Evolutionary conservation across 1,140 invertebrate genomes (phyloP).

Genomic region (Cydia splendana): DNA sequence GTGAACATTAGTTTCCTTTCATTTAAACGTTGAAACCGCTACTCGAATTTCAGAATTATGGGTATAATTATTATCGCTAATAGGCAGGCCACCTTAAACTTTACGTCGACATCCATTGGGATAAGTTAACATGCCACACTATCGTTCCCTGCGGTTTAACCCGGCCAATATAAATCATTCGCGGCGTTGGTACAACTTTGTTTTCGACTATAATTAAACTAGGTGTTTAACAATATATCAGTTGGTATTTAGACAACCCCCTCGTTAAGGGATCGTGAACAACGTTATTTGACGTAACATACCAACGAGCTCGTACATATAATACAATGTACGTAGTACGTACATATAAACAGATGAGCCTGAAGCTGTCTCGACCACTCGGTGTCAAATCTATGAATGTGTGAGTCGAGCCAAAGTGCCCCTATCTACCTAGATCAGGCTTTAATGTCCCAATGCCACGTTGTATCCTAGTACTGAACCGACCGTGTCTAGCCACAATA

Average conservation of each 20-base stretch:
- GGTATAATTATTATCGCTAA: conserved; percentile 21
- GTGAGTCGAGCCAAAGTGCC: conserved; percentile 4
- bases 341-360: background rate
- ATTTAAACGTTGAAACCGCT: conserved; percentile 10
- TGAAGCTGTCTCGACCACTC: conserved; percentile 19
- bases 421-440: conserved; percentile 4
- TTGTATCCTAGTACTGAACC: background rate
- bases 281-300: conserved; percentile 27
- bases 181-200: conserved; percentile 37
- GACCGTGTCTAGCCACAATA: conserved; percentile 4
- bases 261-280: conserved; percentile 29
- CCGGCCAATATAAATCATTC: conserved; percentile 53
- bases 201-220: conserved; percentile 47
- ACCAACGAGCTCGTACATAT: background rate
- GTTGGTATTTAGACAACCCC: conserved; percentile 29
- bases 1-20: conserved; percentile 17
- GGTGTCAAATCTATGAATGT: conserved; percentile 5
- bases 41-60: conserved; percentile 13
- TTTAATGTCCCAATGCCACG: conserved; percentile 19
- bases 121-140: conserved; percentile 49
- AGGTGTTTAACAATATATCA: conserved; percentile 37
- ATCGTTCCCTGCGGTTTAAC: conserved; percentile 44
- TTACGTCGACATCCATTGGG: conserved; percentile 41
- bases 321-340: background rate
- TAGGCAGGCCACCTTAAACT: conserved; percentile 27